Base-by-base conservation (phyloP, 2,113 vertebrate genomes). In the Alaudala cheleensis region DNA sequence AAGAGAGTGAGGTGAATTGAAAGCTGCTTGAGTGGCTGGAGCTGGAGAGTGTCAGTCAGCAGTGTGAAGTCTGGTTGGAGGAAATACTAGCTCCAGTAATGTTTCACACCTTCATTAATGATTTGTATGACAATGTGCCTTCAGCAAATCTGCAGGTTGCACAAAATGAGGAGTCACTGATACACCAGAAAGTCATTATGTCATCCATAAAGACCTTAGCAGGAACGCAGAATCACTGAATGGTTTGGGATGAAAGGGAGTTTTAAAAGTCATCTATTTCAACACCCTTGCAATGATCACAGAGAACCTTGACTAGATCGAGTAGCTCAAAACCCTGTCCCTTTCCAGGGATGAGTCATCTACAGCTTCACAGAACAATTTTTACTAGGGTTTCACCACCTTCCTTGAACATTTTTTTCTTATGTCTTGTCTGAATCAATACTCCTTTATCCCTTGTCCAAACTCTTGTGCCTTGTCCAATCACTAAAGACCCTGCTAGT, bases 21-120 rank as follows among this genome's bases (percentile, higher is more conserved):
- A 44, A 28, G 9, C 49, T 53, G 14, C 2, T 31, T 64, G 11
- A 79, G 53, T 3, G 5, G 14, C 37, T 1, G 2, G 24, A 28
- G 5, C 24, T 0, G 0, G 24, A 62, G 37, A 53, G 19, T 3
- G 3, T 3, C 0, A 0, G 14, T 28, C 37, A 34, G 19, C 11
- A 53, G 24, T 44, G 9, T 11, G 34, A 53, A 42, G 31, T 42
- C 60, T 64, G 19, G 11, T 14, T 64, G 31, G 47, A 53, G 14
- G 37, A 40, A 34, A 23, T 53, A 64, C 24, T 28, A 34, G 9
- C 14, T 53, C 20, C 37, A 64, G 60, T 18, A 14, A 19, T 5
- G 9, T 34, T 64, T 22, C 18, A 18, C 37, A 42, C 37, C 14
- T 42, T 78, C 47, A 53, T 44, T 44, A 34, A 65, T 53, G 15